A percentile compares a stretch with the other conserved stretches of the same genome.
Conservation (phyloP, 2,888 invertebrate genomes). For the Hyposoter dolosus region DNA sequence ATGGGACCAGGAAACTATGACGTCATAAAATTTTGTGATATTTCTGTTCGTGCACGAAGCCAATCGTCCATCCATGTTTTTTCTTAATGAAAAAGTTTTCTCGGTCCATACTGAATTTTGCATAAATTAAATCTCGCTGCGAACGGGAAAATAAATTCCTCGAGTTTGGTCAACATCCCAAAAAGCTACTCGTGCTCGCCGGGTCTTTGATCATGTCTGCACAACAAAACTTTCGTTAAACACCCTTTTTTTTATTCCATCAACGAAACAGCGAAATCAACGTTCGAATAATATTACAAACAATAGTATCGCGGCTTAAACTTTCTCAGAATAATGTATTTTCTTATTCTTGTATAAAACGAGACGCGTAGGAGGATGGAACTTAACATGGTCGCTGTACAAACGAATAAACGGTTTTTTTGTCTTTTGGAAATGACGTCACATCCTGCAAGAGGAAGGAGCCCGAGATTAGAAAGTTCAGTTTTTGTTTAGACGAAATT, state of each 20-base stretch:
- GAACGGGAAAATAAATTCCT: background rate
- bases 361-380: constrained; percentile 9
- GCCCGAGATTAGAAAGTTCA: background rate
- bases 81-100: background rate
- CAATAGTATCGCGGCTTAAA: constrained; percentile 1
- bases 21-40: too few relatives aligned
- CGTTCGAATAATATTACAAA: constrained; percentile 22
- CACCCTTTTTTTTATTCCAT: constrained; percentile 2
- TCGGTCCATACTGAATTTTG: background rate
- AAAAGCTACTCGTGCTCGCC: background rate
- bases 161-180: background rate
- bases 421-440: background rate
- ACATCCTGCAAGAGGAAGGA: background rate
- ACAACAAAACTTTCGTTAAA: background rate
- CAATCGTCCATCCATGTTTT: background rate
- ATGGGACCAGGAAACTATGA: too few relatives aligned
- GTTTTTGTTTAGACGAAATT: background rate
- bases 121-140: background rate
- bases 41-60: background rate
- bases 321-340: constrained; percentile 50
- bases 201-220: background rate
- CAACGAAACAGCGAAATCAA: background rate
- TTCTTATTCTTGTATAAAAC: constrained; percentile 60
- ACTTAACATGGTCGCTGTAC: constrained; percentile 29
- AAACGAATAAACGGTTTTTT: constrained; percentile 26